A percentile compares a stretch with the other conserved stretches of the same genome.
Conservation (phyloP, 2,113 vertebrate species). For the Bubalus kerabau region DNA sequence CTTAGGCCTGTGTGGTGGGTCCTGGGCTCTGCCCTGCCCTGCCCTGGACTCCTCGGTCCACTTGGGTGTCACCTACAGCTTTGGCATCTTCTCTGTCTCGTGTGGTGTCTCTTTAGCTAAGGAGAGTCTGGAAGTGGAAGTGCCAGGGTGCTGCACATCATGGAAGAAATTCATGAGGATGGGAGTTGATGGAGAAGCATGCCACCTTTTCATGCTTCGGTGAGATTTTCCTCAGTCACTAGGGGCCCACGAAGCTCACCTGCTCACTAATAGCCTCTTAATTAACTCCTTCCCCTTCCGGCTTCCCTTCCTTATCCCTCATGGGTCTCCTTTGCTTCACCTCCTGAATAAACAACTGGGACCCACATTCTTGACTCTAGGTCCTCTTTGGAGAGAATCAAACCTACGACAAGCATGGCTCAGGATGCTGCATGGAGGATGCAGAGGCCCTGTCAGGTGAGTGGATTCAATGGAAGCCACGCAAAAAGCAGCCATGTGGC, state of each 20-base stretch:
- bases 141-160: background rate
- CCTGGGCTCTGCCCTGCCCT: fast-evolving
- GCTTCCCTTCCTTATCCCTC: background rate
- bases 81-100: background rate
- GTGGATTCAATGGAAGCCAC: background rate
- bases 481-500: background rate
- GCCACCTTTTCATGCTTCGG: background rate
- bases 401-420: background rate
- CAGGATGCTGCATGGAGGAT: background rate
- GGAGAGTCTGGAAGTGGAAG: background rate
- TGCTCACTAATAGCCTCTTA: background rate
- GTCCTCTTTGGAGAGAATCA: background rate
- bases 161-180: background rate
- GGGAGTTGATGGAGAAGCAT: background rate
- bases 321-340: background rate
- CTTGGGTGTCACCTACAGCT: too few relatives aligned
- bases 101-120: background rate
- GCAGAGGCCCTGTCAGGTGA: background rate
- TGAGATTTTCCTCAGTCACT: background rate
- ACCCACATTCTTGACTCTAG: background rate
- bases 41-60: background rate
- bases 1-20: background rate
- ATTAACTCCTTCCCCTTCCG: background rate
- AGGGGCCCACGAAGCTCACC: background rate
- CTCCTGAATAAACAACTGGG: background rate